These are phyloP conservation scores for Potorous gilbertii DNA, from an alignment of 2,797 vertebrate genomes.

Conservation along the genomic window DNA sequence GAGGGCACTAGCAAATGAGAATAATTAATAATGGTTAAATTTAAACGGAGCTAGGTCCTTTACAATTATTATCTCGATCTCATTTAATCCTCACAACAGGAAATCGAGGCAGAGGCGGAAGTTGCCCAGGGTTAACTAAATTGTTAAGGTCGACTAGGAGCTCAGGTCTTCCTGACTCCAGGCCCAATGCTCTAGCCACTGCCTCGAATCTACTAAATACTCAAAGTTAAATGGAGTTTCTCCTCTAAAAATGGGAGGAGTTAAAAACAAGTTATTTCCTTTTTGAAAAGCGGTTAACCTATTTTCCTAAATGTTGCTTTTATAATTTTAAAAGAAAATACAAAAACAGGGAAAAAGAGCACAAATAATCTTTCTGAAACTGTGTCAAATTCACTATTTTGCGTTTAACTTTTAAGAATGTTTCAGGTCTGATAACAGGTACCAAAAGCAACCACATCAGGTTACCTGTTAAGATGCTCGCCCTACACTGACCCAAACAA, in stretches of 20 bases:
- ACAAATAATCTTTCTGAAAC: conserved; percentile 17
- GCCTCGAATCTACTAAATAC: not conserved
- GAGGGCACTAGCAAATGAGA: not conserved
- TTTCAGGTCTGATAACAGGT: conserved; percentile 55
- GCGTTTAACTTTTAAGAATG: conserved; percentile 49
- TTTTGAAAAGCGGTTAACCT: not conserved
- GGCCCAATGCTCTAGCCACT: not conserved
- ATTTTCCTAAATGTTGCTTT: not conserved
- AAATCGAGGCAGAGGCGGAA: not conserved
- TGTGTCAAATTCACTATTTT: conserved; percentile 16
- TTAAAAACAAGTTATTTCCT: conserved; percentile 19
- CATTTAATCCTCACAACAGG: not conserved
- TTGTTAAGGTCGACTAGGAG: not conserved
- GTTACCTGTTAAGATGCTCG: conserved; percentile 70
- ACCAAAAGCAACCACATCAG: conserved; percentile 42
- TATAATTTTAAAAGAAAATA: conserved; percentile 12
- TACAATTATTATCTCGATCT: not conserved
- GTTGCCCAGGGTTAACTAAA: not conserved
- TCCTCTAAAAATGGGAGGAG: not conserved
- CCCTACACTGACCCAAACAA: not conserved
- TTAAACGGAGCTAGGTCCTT: not conserved
- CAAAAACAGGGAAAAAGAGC: conserved; percentile 41
- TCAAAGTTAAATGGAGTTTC: conserved; percentile 19
- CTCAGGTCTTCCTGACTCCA: not conserved
- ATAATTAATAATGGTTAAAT: not conserved